Conservation (phyloP, 92 coral and sea anemone species). For the Desmophyllum pertusum region DNA sequence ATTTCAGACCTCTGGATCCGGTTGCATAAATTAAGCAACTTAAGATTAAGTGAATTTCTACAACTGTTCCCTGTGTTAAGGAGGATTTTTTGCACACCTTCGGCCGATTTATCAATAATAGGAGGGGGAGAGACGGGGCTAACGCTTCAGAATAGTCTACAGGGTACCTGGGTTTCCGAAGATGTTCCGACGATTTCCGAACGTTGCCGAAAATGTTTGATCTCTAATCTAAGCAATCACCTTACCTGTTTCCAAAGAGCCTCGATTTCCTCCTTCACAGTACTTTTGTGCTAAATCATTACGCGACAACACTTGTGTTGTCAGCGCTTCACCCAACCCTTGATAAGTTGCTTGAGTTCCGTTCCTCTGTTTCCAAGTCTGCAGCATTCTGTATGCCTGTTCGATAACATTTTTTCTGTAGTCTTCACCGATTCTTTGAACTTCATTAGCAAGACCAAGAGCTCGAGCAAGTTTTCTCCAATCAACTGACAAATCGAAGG, state of each 20-base stretch:
- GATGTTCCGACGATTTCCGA: no score
- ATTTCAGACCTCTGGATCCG: no score
- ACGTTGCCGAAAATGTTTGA: no score
- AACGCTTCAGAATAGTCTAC: no score
- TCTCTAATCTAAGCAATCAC: no score
- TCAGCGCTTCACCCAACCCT: conserved; percentile 20
- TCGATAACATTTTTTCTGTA: conserved; percentile 15
- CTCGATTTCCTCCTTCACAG: conserved; percentile 8
- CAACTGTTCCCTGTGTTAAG: no score
- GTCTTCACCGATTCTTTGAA: conserved; percentile 5
- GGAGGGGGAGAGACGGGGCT: no score
- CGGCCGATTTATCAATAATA: no score
- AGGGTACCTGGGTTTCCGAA: no score
- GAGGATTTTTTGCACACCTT: no score
- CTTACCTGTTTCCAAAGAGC: conserved; percentile 1
- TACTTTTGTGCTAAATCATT: conserved; percentile 26
- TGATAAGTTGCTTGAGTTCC: conserved; percentile 24
- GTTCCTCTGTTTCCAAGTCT: conserved; percentile 1
- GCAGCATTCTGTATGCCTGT: conserved; percentile 38
- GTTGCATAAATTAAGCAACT: no score
- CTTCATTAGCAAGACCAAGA: conserved; percentile 8
- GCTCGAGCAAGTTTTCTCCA: conserved; percentile 36
- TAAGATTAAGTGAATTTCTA: no score
- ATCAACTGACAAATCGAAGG: conserved; percentile 7
- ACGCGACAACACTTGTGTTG: not conserved